A percentile compares a stretch with the other conserved stretches of the same genome.
Evolutionary conservation across 2,797 vertebrate species (phyloP).

Genomic region (Cirrhinus molitorella): DNA sequence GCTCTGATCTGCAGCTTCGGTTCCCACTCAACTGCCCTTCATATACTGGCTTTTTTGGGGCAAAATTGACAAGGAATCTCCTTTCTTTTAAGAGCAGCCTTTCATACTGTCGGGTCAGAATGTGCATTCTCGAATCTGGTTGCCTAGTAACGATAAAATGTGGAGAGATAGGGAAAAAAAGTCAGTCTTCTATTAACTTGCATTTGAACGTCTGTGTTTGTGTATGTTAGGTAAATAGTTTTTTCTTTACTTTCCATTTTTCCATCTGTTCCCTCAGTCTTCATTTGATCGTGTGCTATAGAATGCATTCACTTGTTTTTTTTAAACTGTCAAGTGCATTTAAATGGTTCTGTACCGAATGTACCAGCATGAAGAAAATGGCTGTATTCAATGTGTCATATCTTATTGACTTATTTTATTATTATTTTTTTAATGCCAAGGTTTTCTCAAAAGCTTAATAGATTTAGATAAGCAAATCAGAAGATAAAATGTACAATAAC

Average conservation of each 20-base stretch:
- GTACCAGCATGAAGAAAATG: background rate
- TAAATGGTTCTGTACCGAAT: background rate
- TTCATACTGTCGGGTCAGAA: conserved; percentile 65
- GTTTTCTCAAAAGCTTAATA: conserved; percentile 1
- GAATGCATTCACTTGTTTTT: background rate
- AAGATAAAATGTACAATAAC: background rate
- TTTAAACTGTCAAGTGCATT: background rate
- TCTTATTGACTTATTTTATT: background rate
- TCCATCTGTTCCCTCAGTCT: background rate
- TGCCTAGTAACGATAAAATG: conserved; percentile 78
- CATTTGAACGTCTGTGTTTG: conserved; percentile 41
- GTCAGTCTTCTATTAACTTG: conserved; percentile 67
- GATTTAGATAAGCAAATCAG: background rate
- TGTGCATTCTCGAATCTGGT: conserved; percentile 71
- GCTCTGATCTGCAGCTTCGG: conserved; percentile 67
- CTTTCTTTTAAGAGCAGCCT: conserved; percentile 56
- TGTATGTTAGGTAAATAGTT: conserved; percentile 13
- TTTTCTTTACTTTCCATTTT: background rate
- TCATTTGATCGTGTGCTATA: background rate
- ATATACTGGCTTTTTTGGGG: conserved; percentile 53
- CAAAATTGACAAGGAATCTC: conserved; percentile 63
- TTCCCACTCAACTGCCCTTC: conserved; percentile 67
- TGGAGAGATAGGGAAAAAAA: conserved; percentile 29
- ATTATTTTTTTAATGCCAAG: background rate
- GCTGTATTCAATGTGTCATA: background rate